Percentiles rank a stretch among this genome's conserved stretches.
These are phyloP conservation scores for Rhinophrynus dorsalis DNA, from an alignment of 2,797 vertebrate species.

Conservation along the genomic window DNA sequence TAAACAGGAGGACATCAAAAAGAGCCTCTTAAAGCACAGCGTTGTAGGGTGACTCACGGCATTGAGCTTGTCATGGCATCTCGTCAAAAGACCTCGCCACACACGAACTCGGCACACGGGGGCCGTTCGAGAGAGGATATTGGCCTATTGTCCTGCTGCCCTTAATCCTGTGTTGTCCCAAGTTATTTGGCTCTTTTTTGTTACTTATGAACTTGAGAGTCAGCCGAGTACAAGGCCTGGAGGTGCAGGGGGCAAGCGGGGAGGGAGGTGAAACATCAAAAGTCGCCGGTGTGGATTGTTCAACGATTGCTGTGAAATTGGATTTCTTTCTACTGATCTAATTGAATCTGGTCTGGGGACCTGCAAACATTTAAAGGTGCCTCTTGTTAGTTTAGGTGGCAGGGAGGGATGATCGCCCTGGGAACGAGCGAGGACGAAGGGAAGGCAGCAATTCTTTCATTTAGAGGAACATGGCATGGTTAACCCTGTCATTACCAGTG, in stretches of 20 bases:
- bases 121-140: constrained; percentile 67
- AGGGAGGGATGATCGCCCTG: constrained; percentile 56
- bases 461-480: neutral
- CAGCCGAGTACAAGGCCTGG: constrained; percentile 61
- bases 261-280: constrained; percentile 74
- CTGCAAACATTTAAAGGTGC: constrained; percentile 62
- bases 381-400: constrained; percentile 58
- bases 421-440: constrained; percentile 46
- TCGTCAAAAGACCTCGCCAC: constrained; percentile 77
- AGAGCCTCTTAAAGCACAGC: constrained; percentile 58
- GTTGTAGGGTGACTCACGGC: constrained; percentile 64
- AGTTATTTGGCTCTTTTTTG: constrained; percentile 71
- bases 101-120: constrained; percentile 74
- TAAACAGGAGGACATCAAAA: constrained; percentile 70
- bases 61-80: constrained; percentile 67
- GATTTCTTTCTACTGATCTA: constrained; percentile 68
- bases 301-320: constrained; percentile 64
- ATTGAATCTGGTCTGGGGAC: constrained; percentile 71
- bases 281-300: constrained; percentile 63
- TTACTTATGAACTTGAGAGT: constrained; percentile 78
- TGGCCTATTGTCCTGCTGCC: constrained; percentile 60
- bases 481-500: too few relatives aligned
- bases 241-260: neutral
- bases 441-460: neutral
- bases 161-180: constrained; percentile 73